These are phyloP conservation scores for Cantharis nigra DNA, from an alignment of 2,888 invertebrate species.

Conservation along the genomic window DNA sequence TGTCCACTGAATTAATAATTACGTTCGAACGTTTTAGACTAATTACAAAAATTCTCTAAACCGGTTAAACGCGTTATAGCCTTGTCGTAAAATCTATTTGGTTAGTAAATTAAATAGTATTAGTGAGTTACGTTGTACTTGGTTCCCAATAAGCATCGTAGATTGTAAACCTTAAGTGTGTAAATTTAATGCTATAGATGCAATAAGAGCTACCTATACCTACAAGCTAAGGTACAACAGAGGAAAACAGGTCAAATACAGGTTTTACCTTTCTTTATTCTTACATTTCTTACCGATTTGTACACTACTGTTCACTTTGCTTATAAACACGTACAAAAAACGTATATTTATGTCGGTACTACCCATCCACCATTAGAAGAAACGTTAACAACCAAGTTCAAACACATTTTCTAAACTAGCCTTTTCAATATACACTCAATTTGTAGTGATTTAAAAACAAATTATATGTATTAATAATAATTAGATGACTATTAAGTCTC, in stretches of 20 bases:
- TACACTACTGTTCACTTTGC: constrained; percentile 28
- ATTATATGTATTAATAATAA: neutral
- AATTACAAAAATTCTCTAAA: constrained; percentile 1
- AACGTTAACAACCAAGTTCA: neutral
- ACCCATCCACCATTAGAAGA: neutral
- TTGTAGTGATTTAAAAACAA: neutral
- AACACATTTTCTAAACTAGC: neutral
- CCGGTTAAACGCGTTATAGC: neutral
- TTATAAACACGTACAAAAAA: neutral
- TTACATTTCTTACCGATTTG: constrained; percentile 26
- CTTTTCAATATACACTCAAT: neutral
- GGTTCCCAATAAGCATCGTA: neutral
- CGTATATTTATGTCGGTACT: neutral
- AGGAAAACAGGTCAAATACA: constrained; percentile 20
- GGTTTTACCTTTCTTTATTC: constrained; percentile 23
- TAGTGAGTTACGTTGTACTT: constrained; percentile 3
- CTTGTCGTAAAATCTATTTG: neutral
- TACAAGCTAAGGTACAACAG: constrained; percentile 13
- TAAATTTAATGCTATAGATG: constrained; percentile 7
- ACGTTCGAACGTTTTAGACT: neutral
- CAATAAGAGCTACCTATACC: constrained; percentile 12
- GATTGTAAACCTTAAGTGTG: constrained; percentile 15
- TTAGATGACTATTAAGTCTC: neutral
- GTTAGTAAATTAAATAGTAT: neutral
- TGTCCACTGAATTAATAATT: neutral